These are phyloP conservation scores for Frankliniella fusca DNA, from an alignment of 2,888 invertebrate genomes.

Conservation along the genomic window DNA sequence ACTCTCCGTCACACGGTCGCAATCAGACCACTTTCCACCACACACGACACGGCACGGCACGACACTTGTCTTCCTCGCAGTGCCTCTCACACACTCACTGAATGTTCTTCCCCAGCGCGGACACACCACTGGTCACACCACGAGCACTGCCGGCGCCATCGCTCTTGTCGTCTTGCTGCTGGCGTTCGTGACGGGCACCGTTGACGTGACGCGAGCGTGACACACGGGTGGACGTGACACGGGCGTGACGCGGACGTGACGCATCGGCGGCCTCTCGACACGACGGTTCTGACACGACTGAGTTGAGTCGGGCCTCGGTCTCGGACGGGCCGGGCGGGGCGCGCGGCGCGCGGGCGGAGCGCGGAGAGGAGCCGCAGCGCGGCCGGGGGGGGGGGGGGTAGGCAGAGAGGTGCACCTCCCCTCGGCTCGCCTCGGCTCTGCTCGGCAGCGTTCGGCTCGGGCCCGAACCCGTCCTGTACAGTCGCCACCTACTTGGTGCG, in stretches of 20 bases:
- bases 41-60: too few relatives aligned
- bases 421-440: background rate
- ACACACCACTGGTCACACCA: background rate
- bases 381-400: background rate
- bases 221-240: background rate
- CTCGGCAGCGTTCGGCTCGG: background rate
- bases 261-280: background rate
- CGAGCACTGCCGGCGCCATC: background rate
- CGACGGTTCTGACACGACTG: background rate
- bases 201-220: slow-evolving; percentile 1
- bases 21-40: background rate
- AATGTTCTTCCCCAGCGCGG: too few relatives aligned
- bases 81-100: too few relatives aligned
- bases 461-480: background rate
- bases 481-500: background rate
- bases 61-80: too few relatives aligned
- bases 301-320: too few relatives aligned
- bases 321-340: too few relatives aligned
- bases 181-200: background rate
- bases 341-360: background rate
- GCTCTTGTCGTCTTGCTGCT: too few relatives aligned
- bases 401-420: background rate
- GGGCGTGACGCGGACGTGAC: background rate
- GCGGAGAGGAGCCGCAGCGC: background rate
- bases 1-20: background rate